Evolutionary conservation across 92 coral and sea anemone genomes (phyloP), one percentile per base, ranked within the genome.

Genomic region (Phymanthus crucifer): DNA sequence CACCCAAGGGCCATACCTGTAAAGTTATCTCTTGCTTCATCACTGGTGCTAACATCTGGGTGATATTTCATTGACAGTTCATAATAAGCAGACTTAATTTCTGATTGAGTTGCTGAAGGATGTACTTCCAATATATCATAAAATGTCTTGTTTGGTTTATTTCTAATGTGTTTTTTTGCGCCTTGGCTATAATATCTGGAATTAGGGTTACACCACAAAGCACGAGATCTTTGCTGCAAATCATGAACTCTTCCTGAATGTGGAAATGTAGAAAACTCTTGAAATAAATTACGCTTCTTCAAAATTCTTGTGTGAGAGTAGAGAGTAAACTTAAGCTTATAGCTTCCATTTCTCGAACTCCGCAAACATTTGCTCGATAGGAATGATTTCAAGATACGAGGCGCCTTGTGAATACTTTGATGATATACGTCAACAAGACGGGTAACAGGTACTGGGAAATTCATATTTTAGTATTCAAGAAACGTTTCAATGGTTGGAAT

Each of bases 51-150:
- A 7, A 76, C 83, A 43, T 95, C 98, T 17, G 98, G 98, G 43
- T 95, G 98, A 74, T 88, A 90, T 40, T 82, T 88, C 72, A 92
- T 43, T 29, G 98, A 93, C 68, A 92, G 73, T 34, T 93, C 97
- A 80, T 92, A 95, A 31, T 92, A 95, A 6, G 93, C 93, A 38
- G 79, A 72, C 81, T 93, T 95, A 77, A 95, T 92, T 40, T 95
- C 97, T 45, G 72, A 80, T 54, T 90, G 98, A 37, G 98, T 92
- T 0, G 98, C 98, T 34, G 92, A 85, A 31, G 97, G 93, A 8
- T 89, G 81, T 21, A 95, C 90, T 21, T 89, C 93, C 50, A 95
- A 32, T 7, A 85, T 77, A 35, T 92, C 97, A 71, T 95, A 95
- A 46, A 90, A 83, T 2, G 92, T 78, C 35, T 36, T 72, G 52